Conservation (phyloP, 2,888 invertebrate species). For the Acleris cristana region DNA sequence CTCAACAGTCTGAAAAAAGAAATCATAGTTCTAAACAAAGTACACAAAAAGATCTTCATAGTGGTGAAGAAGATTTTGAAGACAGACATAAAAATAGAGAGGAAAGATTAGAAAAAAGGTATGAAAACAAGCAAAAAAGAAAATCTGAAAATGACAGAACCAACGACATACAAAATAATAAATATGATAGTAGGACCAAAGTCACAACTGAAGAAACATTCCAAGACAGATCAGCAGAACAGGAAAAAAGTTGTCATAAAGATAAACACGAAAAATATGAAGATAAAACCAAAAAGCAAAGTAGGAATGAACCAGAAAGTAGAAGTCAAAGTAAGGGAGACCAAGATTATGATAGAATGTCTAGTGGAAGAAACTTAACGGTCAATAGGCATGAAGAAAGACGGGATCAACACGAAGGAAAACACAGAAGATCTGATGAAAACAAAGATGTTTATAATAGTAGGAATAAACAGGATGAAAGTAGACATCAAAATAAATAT, state of each 20-base stretch:
- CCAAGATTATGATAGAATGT: background rate
- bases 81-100: conserved; percentile 56
- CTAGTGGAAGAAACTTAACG: conserved; percentile 34
- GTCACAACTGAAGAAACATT: background rate
- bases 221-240: conserved; percentile 30
- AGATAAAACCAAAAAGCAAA: conserved; percentile 31
- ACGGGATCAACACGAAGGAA: conserved; percentile 29
- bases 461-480: conserved; percentile 25
- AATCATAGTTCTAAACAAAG: conserved; percentile 6
- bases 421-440: conserved; percentile 38
- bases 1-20: conserved; percentile 5
- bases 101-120: conserved; percentile 56
- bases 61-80: conserved; percentile 17
- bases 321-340: conserved; percentile 23
- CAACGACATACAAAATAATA: background rate
- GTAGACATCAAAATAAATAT: conserved; percentile 29
- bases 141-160: conserved; percentile 42
- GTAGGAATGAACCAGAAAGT: conserved; percentile 29
- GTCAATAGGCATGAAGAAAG: conserved; percentile 36
- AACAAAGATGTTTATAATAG: conserved; percentile 37
- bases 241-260: conserved; percentile 35
- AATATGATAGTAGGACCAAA: conserved; percentile 1
- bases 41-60: conserved; percentile 6
- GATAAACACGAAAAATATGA: conserved; percentile 24
- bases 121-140: conserved; percentile 36